A percentile compares a stretch with the other conserved stretches of the same genome.
Evolutionary conservation across 2,113 vertebrate genomes (phyloP).

Genomic region (Symphodus melops): DNA sequence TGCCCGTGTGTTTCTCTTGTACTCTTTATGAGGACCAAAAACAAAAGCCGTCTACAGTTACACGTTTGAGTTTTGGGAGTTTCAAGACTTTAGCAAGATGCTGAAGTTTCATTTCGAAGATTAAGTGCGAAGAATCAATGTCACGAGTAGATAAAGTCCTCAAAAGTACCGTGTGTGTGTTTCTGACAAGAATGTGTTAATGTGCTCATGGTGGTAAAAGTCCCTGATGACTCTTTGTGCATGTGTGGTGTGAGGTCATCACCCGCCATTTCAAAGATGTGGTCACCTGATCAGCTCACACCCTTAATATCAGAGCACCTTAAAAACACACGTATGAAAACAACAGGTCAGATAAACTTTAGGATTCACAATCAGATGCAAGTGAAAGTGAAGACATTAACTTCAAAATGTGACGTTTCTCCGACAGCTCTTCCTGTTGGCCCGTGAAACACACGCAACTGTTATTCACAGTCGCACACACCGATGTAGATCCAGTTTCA

Average conservation of each 20-base stretch:
- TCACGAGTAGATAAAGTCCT: background rate
- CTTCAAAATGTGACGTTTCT: conserved; percentile 13
- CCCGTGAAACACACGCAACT: background rate
- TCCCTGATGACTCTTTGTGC: conserved; percentile 37
- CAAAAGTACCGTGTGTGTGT: conserved; percentile 13
- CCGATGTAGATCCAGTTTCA: conserved; percentile 22
- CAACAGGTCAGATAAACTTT: background rate
- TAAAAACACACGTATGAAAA: conserved; percentile 14
- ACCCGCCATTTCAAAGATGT: conserved; percentile 32
- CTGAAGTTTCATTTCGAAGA: background rate
- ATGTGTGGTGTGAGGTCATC: conserved; percentile 49
- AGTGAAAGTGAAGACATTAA: background rate
- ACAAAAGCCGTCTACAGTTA: background rate
- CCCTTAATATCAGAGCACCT: conserved; percentile 26
- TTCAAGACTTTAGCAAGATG: too few relatives aligned
- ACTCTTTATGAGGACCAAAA: background rate
- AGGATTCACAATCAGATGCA: background rate
- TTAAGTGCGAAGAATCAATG: too few relatives aligned
- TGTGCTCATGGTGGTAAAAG: conserved; percentile 47
- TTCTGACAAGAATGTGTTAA: conserved; percentile 23
- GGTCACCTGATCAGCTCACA: conserved; percentile 51
- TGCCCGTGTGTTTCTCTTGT: conserved; percentile 7
- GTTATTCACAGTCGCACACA: conserved; percentile 1
- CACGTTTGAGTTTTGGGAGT: background rate
- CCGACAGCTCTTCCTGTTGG: background rate